Percentiles rank a stretch among this genome's conserved stretches.
Evolutionary conservation across 2,113 vertebrate genomes (phyloP).

Genomic region (Mus musculus): DNA sequence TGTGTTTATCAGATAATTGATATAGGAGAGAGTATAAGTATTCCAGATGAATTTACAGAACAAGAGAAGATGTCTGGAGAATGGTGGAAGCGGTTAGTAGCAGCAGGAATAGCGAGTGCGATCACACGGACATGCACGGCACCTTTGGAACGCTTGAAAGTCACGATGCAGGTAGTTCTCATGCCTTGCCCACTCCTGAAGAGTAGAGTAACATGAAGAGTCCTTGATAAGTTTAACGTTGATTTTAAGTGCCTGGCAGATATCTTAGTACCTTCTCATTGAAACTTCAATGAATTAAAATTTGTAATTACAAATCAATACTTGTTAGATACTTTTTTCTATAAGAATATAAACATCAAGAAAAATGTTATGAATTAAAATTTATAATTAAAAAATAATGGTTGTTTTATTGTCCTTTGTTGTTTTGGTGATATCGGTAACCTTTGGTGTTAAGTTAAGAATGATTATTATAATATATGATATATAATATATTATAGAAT

Average conservation of each 20-base stretch:
- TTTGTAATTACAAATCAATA: slow-evolving; percentile 25
- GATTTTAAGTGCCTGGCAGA: not conserved
- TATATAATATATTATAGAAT: no score
- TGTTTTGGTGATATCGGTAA: not conserved
- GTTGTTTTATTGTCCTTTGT: slow-evolving; percentile 10
- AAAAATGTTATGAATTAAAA: slow-evolving; percentile 34
- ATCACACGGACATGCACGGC: slow-evolving; percentile 93
- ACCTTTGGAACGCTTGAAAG: slow-evolving; percentile 93
- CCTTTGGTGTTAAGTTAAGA: slow-evolving; percentile 34
- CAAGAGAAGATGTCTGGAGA: slow-evolving; percentile 92
- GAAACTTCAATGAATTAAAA: not conserved
- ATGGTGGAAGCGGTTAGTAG: slow-evolving; percentile 93
- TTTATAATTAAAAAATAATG: slow-evolving; percentile 29
- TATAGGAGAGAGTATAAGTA: slow-evolving; percentile 93
- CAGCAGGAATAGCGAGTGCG: slow-evolving; percentile 91
- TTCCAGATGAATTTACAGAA: slow-evolving; percentile 95
- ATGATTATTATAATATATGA: not conserved
- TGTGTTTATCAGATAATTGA: slow-evolving; percentile 90
- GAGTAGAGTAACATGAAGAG: not conserved
- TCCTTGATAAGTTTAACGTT: not conserved
- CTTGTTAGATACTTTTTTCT: slow-evolving; percentile 54
- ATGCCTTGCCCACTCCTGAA: not conserved
- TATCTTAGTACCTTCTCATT: slow-evolving; percentile 9
- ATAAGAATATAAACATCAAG: slow-evolving; percentile 27
- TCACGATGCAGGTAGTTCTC: slow-evolving; percentile 94